phyloP scores from a whole-genome alignment of 2,113 vertebrate species.

The Tyrannus savana region DNA sequence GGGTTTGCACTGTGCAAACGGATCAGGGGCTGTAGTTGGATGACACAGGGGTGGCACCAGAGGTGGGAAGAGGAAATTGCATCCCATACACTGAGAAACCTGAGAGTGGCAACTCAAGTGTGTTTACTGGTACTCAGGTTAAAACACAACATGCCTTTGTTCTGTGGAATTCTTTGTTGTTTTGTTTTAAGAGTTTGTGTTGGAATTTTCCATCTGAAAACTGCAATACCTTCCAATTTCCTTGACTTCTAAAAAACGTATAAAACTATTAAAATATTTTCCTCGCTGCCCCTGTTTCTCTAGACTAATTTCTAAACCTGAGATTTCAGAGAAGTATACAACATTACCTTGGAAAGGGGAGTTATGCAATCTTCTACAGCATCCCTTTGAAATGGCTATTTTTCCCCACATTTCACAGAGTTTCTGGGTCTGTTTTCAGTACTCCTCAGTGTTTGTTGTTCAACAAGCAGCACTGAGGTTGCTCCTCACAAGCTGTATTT shows the following conservation, averaged over 20 bases:
- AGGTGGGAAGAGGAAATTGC: not conserved
- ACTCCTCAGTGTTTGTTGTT: not conserved
- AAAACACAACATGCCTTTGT: not conserved
- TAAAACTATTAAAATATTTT: not conserved
- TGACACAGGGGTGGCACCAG: not conserved
- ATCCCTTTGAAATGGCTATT: not conserved
- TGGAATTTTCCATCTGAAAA: not conserved
- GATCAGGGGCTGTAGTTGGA: not conserved
- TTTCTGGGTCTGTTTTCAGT: not conserved
- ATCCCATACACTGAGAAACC: not conserved
- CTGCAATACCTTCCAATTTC: not conserved
- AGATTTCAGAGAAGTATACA: not conserved
- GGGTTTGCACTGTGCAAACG: not conserved
- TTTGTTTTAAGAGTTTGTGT: not conserved
- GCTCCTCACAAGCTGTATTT: not conserved
- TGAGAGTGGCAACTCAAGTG: not conserved
- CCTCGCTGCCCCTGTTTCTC: not conserved
- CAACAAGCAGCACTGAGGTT: not conserved
- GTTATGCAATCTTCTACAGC: not conserved
- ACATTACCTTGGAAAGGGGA: not conserved
- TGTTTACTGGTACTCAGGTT: not conserved
- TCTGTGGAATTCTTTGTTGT: not conserved
- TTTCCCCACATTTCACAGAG: not conserved
- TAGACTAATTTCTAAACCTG: not conserved
- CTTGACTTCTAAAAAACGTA: not conserved